Evolutionary conservation across 2,888 invertebrate species (phyloP), one percentile per base, ranked within the genome.

Genomic region (Drosophila algonquin): DNA sequence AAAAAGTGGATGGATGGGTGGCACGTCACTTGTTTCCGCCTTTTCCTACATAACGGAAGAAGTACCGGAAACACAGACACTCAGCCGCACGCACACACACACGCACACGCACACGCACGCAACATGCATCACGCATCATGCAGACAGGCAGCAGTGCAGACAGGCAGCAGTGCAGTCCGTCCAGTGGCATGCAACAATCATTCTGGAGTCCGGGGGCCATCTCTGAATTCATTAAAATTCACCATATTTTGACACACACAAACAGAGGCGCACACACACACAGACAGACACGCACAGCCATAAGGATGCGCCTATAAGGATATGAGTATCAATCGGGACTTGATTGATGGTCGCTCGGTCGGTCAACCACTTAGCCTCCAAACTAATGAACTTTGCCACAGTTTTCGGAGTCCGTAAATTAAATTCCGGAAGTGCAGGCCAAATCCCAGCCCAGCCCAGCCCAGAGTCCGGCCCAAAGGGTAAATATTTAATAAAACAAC

Each of bases 401-500:
- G 69, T 65, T 65, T 59, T 63, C 60, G 2, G 52, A 70, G 68
- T 52, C 64, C 69, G 69, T 73, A 85, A 83, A 83, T 83, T 81
- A 76, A 85, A 77, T 81, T 81, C 76, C 74, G 81, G 81, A 40
- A 76, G 64, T 76, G 77, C 72, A 68, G 61, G 58, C 40, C 40
- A 14, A 14, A 55, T 40, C 58, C 70, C 6, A 2, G 7, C 56
- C 75, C 40, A 55, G 44, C 58, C 70, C 6, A 2, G 7, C 56
- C 75, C 40, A 7, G 7, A n/a, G 56, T 56, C 73, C 6, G 6
- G 7, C 58, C 75, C 40, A 7, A 30, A 40, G 54, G 73, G 72
- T 87, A 81, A 83, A 87, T 87, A 85, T 83, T 83, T 81, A 77
- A 81, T 87, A 83, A 83, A 83, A 79, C 82, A 87, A 81, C 82